Conservation (phyloP, 2,113 vertebrate genomes). For the Ovis aries region ARS-UI_Ramb_v3.0 NC_056073.1:24432501-24433000, state of each 20-base stretch:
- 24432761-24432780: not conserved
- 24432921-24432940: not conserved
- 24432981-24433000: not conserved
- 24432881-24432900: not conserved
- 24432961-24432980: not conserved
- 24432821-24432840: not conserved
- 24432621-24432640: not conserved
- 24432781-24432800: not conserved
- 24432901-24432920: not conserved
- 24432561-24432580: not conserved
- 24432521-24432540: not conserved
- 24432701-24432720: slow-evolving; percentile 1
- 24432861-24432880: not conserved
- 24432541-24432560: not conserved
- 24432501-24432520: not conserved
- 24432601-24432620: not conserved
- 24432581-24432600: not conserved
- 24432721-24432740: not conserved
- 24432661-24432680: not conserved
- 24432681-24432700: not conserved
- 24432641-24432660: not conserved
- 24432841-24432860: not conserved
- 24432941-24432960: not conserved
- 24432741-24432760: not conserved
- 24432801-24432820: not conserved